A percentile compares a stretch with the other conserved stretches of the same genome.
Conservation (phyloP, 2,888 invertebrate genomes). For the Ypsolopha sequella region DNA sequence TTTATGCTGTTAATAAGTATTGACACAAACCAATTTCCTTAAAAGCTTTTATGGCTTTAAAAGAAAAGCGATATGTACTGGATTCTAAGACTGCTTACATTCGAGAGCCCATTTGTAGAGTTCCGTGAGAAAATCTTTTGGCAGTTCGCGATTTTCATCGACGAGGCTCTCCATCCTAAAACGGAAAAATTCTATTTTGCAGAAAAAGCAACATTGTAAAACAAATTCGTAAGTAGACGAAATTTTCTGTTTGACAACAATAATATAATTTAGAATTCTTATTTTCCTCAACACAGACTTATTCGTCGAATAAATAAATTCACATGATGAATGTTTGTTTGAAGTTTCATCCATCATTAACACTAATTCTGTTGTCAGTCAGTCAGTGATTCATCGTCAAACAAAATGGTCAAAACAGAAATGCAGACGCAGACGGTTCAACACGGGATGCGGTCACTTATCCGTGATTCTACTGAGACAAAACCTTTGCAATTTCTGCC, state of each 20-base stretch:
- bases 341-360: no score
- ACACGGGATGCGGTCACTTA: conserved; percentile 65
- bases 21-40: conserved; percentile 5
- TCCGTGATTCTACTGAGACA: conserved; percentile 15
- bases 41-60: background rate
- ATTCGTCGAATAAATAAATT: no score
- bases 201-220: no score
- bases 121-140: conserved; percentile 77
- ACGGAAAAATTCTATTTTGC: conserved; percentile 12
- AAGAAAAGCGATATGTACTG: background rate
- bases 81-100: conserved; percentile 69
- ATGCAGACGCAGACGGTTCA: conserved; percentile 39
- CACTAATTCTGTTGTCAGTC: conserved; percentile 33
- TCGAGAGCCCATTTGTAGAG: conserved; percentile 86
- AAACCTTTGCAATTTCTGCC: background rate
- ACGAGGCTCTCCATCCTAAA: conserved; percentile 74
- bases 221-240: no score
- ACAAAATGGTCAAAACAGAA: conserved; percentile 49
- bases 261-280: no score
- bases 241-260: background rate
- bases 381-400: conserved; percentile 23
- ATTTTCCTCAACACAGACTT: background rate
- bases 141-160: conserved; percentile 72
- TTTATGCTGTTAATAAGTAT: background rate
- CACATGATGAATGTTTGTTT: no score